These are phyloP conservation scores for Nothura maculosa DNA, from an alignment of 2,797 vertebrate species.

Conservation along the genomic window DNA sequence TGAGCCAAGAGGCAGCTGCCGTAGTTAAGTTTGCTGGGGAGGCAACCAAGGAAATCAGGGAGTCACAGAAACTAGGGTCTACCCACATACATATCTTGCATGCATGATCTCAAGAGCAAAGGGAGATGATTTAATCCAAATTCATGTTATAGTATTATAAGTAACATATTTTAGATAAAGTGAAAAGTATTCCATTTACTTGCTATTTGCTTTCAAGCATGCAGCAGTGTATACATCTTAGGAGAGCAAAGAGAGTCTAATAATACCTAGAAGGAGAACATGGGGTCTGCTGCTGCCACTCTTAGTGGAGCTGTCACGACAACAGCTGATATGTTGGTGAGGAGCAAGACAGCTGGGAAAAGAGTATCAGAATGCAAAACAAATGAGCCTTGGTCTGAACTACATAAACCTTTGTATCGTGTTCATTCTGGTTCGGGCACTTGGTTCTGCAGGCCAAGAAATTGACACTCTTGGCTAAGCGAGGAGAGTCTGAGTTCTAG, in stretches of 20 bases:
- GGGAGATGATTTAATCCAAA: not conserved
- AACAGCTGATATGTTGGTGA: not conserved
- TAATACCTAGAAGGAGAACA: not conserved
- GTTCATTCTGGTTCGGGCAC: not conserved
- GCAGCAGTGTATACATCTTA: not conserved
- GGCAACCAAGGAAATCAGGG: not conserved
- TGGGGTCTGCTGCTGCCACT: not conserved
- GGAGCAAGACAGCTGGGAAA: not conserved
- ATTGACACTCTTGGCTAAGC: not conserved
- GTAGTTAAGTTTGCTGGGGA: not conserved
- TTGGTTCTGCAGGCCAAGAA: not conserved
- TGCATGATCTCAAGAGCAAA: not conserved
- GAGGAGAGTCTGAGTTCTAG: not conserved
- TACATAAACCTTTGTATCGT: not conserved
- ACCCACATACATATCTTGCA: not conserved
- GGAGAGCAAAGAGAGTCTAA: not conserved
- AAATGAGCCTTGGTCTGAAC: too few relatives aligned
- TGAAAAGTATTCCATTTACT: not conserved
- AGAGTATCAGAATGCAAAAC: not conserved
- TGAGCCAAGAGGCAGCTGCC: accelerated
- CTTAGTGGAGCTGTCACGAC: not conserved
- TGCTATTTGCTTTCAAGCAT: not conserved
- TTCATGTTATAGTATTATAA: not conserved
- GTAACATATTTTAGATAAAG: not conserved
- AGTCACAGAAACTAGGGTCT: not conserved